phyloP scores from a whole-genome alignment of 2,888 invertebrate genomes.

The Lithosia quadra region DNA sequence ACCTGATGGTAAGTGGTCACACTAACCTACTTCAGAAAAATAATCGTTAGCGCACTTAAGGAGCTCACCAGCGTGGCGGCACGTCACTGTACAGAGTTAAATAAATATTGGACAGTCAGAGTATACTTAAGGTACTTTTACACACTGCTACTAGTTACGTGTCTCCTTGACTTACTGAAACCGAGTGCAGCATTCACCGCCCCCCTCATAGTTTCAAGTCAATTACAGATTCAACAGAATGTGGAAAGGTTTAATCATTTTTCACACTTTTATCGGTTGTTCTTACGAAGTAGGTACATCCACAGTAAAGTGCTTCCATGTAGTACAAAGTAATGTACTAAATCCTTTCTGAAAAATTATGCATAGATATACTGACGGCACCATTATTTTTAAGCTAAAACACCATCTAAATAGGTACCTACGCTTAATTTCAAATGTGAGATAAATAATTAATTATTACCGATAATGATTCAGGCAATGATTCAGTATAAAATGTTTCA shows the following conservation, averaged over 20 bases:
- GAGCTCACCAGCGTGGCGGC: no score
- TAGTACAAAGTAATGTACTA: not conserved
- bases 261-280: not conserved
- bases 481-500: slow-evolving; percentile 9
- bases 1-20: no score
- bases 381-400: not conserved
- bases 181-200: no score
- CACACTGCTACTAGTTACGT: no score
- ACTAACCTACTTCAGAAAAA: no score
- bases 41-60: no score
- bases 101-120: no score
- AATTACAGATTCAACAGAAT: not conserved
- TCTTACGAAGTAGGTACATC: not conserved
- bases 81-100: no score
- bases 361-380: not conserved
- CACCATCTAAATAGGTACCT: not conserved
- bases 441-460: not conserved
- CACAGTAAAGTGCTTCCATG: not conserved
- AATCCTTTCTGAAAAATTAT: not conserved
- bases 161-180: no score
- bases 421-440: not conserved
- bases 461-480: not conserved
- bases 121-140: no score
- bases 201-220: no score
- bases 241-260: not conserved